Evolutionary conservation across 2,113 vertebrate genomes (phyloP).

Genomic region (Ailurus styani): DNA sequence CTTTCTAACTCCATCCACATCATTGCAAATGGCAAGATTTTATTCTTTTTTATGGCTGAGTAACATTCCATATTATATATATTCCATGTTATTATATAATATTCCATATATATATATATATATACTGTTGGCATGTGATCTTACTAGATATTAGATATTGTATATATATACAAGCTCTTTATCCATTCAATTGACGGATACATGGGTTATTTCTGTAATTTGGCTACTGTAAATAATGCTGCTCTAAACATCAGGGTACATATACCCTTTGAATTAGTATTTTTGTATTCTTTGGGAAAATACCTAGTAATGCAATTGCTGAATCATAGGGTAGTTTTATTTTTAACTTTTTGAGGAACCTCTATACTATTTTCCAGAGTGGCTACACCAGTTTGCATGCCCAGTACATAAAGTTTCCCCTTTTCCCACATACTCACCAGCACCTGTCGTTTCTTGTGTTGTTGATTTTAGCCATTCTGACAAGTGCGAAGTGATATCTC

Average conservation of each 20-base stretch:
- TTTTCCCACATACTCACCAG: neutral
- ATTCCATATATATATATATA: neutral
- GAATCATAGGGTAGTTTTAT: neutral
- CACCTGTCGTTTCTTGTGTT: neutral
- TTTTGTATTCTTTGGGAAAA: neutral
- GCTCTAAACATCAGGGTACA: neutral
- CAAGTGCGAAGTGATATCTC: neutral
- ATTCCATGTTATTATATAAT: no score
- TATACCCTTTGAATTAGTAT: neutral
- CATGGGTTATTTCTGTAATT: neutral
- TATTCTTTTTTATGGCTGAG: neutral
- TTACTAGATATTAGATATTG: neutral
- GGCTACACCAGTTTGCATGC: neutral
- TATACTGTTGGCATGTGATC: neutral
- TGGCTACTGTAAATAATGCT: neutral
- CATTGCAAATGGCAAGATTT: no score
- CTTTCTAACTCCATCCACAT: no score
- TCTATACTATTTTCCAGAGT: neutral
- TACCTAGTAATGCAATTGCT: neutral
- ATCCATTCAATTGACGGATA: neutral
- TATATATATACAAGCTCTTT: neutral
- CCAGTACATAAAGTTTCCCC: neutral
- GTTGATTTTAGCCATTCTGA: neutral
- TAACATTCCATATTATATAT: neutral
- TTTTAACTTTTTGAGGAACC: neutral